phyloP scores from a whole-genome alignment of 2,888 invertebrate species.

The Orthonevra nobilis region DNA sequence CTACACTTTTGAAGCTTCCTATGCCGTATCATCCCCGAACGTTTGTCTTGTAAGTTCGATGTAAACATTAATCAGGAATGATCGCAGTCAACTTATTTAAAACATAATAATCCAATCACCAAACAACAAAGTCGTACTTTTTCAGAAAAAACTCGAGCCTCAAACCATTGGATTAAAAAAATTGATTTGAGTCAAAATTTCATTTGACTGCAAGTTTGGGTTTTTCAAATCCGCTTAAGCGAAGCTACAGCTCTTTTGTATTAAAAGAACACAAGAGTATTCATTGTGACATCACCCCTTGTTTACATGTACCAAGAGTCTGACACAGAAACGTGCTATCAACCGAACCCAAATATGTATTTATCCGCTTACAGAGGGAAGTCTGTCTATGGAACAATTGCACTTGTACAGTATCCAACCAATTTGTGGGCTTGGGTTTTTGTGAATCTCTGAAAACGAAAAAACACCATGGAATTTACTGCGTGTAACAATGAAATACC shows the following conservation, averaged over 20 bases:
- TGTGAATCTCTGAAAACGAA: constrained; percentile 20
- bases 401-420: not conserved
- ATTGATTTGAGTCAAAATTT: constrained; percentile 22
- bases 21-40: no score
- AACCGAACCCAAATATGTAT: constrained; percentile 41
- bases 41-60: no score
- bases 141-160: no score
- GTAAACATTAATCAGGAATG: no score
- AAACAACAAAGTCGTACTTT: no score
- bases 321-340: constrained; percentile 30
- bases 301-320: constrained; percentile 30
- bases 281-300: constrained; percentile 6
- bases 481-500: constrained; percentile 23
- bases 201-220: constrained; percentile 13
- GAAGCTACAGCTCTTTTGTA: constrained; percentile 17
- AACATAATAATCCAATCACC: no score
- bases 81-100: no score
- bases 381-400: constrained; percentile 1
- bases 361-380: constrained; percentile 37
- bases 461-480: constrained; percentile 6
- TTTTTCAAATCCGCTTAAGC: constrained; percentile 10
- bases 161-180: no score
- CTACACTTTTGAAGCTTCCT: no score
- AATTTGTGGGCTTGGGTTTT: constrained; percentile 10
- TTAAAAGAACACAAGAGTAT: not conserved